Percentiles rank a stretch among this genome's conserved stretches.
Evolutionary conservation across 2,113 vertebrate species (phyloP).

Genomic region (Paedocypris sp.): DNA sequence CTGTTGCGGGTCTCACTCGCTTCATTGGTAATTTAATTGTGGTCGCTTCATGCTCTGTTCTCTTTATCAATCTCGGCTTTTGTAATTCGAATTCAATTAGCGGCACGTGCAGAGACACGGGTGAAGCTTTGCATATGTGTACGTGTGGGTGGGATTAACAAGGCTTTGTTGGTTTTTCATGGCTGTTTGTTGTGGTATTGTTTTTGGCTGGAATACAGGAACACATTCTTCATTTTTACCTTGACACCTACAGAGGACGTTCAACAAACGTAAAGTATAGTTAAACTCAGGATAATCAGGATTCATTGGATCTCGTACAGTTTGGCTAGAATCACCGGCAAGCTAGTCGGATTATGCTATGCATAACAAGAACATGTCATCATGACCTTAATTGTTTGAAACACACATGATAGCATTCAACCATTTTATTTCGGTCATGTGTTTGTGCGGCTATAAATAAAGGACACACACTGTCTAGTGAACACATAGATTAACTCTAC

Average conservation of each 20-base stretch:
- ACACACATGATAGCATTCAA: no score
- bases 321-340: no score
- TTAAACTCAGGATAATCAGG: no score
- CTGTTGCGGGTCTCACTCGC: not conserved
- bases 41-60: conserved; percentile 19
- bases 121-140: not conserved
- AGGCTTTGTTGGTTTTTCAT: conserved; percentile 4
- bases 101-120: not conserved
- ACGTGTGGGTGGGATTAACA: not conserved
- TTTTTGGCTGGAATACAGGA: not conserved
- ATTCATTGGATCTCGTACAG: no score
- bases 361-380: no score
- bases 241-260: not conserved
- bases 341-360: no score
- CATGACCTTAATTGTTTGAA: no score
- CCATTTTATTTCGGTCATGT: no score
- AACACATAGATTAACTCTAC: no score
- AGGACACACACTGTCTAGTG: no score
- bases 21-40: conserved; percentile 32
- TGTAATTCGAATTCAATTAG: conserved; percentile 27
- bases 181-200: not conserved
- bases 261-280: conserved; percentile 13
- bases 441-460: no score
- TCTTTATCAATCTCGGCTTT: conserved; percentile 20
- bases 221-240: not conserved